Evolutionary conservation across 2,113 vertebrate genomes (phyloP).

Genomic region (Paradisaea rubra): DNA sequence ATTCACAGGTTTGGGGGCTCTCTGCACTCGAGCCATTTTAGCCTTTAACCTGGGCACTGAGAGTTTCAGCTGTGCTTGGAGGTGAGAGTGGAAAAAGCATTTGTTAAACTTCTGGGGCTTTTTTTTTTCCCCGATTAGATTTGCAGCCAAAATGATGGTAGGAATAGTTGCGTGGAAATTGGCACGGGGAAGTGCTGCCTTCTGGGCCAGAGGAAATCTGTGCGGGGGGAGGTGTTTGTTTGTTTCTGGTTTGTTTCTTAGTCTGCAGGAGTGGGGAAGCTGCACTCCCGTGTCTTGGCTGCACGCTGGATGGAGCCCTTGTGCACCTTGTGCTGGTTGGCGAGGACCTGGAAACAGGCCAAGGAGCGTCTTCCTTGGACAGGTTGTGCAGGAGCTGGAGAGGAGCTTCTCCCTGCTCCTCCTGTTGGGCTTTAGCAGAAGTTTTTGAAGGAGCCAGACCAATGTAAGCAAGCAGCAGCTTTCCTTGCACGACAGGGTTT

Average conservation of each 20-base stretch:
- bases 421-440: background rate
- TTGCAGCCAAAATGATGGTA: background rate
- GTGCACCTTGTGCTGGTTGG: background rate
- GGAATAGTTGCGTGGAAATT: background rate
- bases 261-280: background rate
- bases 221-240: background rate
- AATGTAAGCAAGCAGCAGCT: background rate
- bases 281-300: background rate
- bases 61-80: background rate
- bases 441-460: background rate
- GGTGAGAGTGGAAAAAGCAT: background rate
- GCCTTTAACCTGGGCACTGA: background rate
- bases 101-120: background rate
- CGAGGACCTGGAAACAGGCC: background rate
- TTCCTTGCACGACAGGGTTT: background rate
- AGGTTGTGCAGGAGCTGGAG: background rate
- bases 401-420: background rate
- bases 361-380: background rate
- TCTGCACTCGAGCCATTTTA: fast-evolving
- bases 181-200: background rate
- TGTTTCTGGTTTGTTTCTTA: background rate
- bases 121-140: background rate
- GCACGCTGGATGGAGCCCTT: background rate
- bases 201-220: background rate
- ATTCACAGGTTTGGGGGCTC: background rate